Evolutionary conservation across 2,888 invertebrate species (phyloP), one percentile per base, ranked within the genome.

Genomic region (Julus scanicus): DNA sequence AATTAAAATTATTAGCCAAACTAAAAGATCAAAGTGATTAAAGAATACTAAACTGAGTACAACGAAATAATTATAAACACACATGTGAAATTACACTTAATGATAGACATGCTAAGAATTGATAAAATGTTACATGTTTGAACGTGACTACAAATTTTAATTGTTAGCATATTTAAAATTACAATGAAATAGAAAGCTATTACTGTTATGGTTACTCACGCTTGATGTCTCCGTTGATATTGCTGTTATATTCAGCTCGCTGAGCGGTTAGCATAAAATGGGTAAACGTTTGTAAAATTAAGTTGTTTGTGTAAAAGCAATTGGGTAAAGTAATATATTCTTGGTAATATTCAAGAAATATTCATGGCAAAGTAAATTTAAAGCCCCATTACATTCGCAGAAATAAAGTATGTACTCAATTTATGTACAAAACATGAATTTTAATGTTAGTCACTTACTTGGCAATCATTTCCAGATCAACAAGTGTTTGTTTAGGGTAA

Each of bases 401-500:
- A n/a, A n/a, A n/a, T n/a, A n/a, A n/a, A n/a, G n/a, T n/a, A n/a
- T n/a, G n/a, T n/a, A n/a, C n/a, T n/a, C n/a, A n/a, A n/a, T n/a
- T n/a, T n/a, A n/a, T n/a, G n/a, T n/a, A n/a, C n/a, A n/a, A n/a
- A n/a, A 29, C 2, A 71, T 71, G 29, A 8, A 71, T 5, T 71
- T 5, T 4, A 63, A 6, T 63, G 44, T 5, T 71, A 9, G 8
- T 85, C 20, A n/a, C 84, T 84, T 87, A 88, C 88, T 86, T 80
- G 17, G 87, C 87, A 53, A 88, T 84, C 40, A 57, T 40, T 13
- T 87, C 80, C 37, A 88, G 80, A 37, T 88, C 87, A 17, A 88
- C 88, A 39, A 83, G 39, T 11, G 87, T 57, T 49, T 71, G 40
- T 29, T 88, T 88, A 71, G 48, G 88, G 83, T 88, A 87, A 20